phyloP scores from a whole-genome alignment of 2,797 vertebrate species.

The Poecile montanus region DNA sequence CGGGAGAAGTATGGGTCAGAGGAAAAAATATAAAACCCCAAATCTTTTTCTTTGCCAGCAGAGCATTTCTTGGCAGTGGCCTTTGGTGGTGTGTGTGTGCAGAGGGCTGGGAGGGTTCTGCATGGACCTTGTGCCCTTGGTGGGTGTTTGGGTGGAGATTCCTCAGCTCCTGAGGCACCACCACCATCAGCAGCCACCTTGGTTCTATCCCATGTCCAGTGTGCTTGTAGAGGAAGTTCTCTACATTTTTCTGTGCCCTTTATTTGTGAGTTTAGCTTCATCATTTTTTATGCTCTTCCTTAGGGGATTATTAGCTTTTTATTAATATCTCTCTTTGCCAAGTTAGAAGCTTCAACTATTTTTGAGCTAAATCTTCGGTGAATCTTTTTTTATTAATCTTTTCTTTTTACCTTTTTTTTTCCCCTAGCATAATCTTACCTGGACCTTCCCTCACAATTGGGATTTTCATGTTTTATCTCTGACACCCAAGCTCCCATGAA shows the following conservation, averaged over 20 bases:
- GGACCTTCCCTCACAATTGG: neutral
- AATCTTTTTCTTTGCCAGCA: neutral
- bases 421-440: neutral
- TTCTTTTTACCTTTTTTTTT: neutral
- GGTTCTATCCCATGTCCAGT: neutral
- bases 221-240: neutral
- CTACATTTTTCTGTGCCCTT: neutral
- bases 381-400: neutral
- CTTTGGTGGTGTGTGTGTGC: neutral
- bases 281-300: neutral
- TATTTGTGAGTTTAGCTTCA: neutral
- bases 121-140: accelerated
- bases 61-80: neutral
- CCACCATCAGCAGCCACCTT: accelerated
- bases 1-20: neutral
- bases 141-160: neutral
- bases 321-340: neutral
- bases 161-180: neutral
- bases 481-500: neutral
- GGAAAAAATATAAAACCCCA: too few species aligned
- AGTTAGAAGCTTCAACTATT: neutral
- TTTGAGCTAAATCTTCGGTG: neutral
- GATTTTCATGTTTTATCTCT: neutral
- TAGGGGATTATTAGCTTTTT: neutral
- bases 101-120: neutral